phyloP scores from a whole-genome alignment of 1,140 invertebrate genomes.

The Neoseiulus cucumeris region DNA sequence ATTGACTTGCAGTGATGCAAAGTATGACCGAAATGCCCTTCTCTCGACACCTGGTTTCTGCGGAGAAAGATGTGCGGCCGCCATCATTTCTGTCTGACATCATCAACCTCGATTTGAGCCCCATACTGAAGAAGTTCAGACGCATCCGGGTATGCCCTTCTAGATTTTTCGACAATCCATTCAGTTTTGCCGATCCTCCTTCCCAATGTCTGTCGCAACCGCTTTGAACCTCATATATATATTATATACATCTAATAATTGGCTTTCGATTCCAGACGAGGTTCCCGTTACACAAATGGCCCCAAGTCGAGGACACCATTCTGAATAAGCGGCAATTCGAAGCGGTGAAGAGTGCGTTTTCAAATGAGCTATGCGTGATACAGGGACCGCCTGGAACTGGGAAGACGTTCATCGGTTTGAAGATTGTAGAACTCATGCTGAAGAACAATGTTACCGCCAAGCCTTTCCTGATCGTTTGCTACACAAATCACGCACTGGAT shows the following conservation, averaged over 20 bases:
- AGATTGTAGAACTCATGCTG: constrained; percentile 26
- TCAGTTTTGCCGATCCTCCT: too few relatives aligned
- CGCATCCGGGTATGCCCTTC: too few relatives aligned
- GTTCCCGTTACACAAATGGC: not conserved
- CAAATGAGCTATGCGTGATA: constrained; percentile 39
- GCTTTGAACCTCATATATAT: too few relatives aligned
- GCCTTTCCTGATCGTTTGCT: constrained; percentile 58
- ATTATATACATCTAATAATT: too few relatives aligned
- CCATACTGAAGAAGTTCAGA: not conserved
- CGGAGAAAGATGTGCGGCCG: not conserved
- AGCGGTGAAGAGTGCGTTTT: constrained; percentile 30
- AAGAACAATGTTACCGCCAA: constrained; percentile 17
- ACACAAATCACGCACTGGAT: constrained; percentile 69
- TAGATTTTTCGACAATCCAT: too few relatives aligned
- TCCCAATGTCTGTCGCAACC: too few relatives aligned
- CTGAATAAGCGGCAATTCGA: constrained; percentile 23
- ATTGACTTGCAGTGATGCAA: not conserved
- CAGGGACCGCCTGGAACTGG: constrained; percentile 56
- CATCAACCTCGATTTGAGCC: not conserved
- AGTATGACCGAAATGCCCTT: not conserved
- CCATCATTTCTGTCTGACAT: too few relatives aligned
- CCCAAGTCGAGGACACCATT: not conserved
- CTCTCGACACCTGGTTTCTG: not conserved
- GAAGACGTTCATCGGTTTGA: constrained; percentile 47
- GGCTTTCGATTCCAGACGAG: too few relatives aligned